phyloP scores from a whole-genome alignment of 2,888 invertebrate genomes.

The Opisthograptis luteolata region DNA sequence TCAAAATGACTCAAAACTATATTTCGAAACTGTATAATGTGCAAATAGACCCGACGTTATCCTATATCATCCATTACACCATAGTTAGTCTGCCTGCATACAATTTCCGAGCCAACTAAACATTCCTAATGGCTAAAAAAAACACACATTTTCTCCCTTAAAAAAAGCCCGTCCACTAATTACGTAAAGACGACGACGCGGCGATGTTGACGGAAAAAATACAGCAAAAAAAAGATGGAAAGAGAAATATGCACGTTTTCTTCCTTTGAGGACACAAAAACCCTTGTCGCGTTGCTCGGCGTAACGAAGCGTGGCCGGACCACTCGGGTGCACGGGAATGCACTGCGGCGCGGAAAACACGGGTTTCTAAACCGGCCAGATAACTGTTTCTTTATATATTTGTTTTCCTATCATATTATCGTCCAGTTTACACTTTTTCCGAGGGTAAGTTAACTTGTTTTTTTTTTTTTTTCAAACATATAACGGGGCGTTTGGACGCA shows the following conservation, averaged over 20 bases:
- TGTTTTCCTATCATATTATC: no score
- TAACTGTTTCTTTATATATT: no score
- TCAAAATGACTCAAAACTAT: no score
- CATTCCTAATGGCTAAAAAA: neutral
- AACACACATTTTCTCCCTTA: conserved; percentile 16
- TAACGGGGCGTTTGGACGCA: no score
- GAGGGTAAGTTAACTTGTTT: no score
- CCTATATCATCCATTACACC: no score
- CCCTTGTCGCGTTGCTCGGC: conserved; percentile 55
- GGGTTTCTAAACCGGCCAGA: neutral
- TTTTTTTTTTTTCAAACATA: no score
- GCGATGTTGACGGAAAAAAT: conserved; percentile 46
- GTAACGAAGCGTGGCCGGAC: conserved; percentile 71
- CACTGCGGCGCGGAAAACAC: conserved; percentile 23
- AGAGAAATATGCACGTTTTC: conserved; percentile 65
- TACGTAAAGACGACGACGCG: conserved; percentile 42
- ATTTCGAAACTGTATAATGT: no score
- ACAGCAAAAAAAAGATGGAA: conserved; percentile 38
- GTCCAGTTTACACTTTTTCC: no score
- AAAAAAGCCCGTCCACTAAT: conserved; percentile 45
- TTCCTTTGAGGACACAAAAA: conserved; percentile 68
- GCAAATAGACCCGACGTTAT: no score
- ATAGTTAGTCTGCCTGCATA: neutral
- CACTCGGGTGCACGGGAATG: conserved; percentile 60
- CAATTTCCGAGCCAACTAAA: neutral